A percentile compares a stretch with the other conserved stretches of the same genome.
Evolutionary conservation across 2,888 invertebrate genomes (phyloP).

Genomic region (Parnassius smintheus): DNA sequence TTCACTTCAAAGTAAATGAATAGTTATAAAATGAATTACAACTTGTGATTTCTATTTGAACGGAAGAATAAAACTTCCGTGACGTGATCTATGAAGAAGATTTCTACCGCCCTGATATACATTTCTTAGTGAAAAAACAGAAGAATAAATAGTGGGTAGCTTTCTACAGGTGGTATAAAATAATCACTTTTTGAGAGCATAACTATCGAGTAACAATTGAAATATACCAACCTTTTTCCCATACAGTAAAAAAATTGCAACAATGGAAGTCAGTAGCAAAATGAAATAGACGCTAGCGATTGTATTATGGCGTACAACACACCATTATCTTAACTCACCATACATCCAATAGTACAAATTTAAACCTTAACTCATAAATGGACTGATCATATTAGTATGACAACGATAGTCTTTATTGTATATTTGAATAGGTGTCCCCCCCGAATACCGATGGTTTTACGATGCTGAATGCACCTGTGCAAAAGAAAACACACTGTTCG

Average conservation of each 20-base stretch:
- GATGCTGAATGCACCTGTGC: slow-evolving; percentile 20
- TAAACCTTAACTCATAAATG: not conserved
- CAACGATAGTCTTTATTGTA: not conserved
- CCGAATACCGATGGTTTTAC: slow-evolving; percentile 16
- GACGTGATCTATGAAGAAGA: too few relatives aligned
- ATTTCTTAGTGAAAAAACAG: too few relatives aligned
- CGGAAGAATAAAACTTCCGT: too few relatives aligned
- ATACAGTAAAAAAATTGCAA: slow-evolving; percentile 19
- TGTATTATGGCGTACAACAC: slow-evolving; percentile 17
- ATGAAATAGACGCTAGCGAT: slow-evolving; percentile 24
- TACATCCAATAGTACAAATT: not conserved
- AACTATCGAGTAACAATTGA: slow-evolving; percentile 23
- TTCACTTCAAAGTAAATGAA: too few relatives aligned
- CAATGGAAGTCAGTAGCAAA: slow-evolving; percentile 23
- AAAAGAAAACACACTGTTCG: not conserved
- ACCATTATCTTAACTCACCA: slow-evolving; percentile 12
- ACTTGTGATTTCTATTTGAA: too few relatives aligned
- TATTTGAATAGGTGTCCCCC: slow-evolving; percentile 9
- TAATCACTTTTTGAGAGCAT: slow-evolving; percentile 1
- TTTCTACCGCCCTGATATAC: too few relatives aligned
- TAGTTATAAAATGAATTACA: too few relatives aligned
- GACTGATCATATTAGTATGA: not conserved
- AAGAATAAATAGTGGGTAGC: too few relatives aligned
- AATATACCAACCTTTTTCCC: slow-evolving; percentile 19
- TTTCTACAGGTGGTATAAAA: slow-evolving; percentile 2